Conservation (phyloP, 2,888 invertebrate genomes). For the Anthoptus insignis region DNA sequence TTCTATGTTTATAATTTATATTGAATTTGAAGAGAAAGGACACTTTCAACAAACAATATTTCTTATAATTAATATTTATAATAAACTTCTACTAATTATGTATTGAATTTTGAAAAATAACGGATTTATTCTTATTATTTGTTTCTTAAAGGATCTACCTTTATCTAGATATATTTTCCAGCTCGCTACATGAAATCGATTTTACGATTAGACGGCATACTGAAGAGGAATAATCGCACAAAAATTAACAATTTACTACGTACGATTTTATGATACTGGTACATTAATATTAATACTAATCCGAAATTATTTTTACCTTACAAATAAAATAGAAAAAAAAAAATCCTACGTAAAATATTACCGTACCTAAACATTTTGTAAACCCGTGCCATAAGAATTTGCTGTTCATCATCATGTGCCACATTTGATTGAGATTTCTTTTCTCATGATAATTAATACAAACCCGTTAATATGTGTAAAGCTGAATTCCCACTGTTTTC, state of each 20-base stretch:
- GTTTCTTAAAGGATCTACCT: too few species aligned
- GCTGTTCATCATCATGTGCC: neutral
- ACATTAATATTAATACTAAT: neutral
- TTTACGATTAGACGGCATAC: neutral
- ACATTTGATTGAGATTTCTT: neutral
- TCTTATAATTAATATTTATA: too few species aligned
- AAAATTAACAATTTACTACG: conserved; percentile 4
- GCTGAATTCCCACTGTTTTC: too few species aligned
- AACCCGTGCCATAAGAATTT: conserved; percentile 6
- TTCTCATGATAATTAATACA: too few species aligned
- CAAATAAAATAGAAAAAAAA: neutral
- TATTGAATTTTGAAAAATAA: too few species aligned
- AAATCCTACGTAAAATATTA: neutral
- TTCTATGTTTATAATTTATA: too few species aligned
- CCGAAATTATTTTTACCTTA: neutral
- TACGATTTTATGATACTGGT: conserved; percentile 8
- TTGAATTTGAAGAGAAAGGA: too few species aligned
- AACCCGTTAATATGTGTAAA: too few species aligned
- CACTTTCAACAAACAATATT: too few species aligned
- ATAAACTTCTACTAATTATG: too few species aligned
- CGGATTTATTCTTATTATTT: too few species aligned
- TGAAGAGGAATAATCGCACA: conserved; percentile 3
- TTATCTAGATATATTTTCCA: too few species aligned
- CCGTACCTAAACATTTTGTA: neutral
- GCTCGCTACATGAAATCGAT: neutral